These are phyloP conservation scores for Uropsilus gracilis DNA, from an alignment of 2,113 vertebrate species.

Conservation along the genomic window DNA sequence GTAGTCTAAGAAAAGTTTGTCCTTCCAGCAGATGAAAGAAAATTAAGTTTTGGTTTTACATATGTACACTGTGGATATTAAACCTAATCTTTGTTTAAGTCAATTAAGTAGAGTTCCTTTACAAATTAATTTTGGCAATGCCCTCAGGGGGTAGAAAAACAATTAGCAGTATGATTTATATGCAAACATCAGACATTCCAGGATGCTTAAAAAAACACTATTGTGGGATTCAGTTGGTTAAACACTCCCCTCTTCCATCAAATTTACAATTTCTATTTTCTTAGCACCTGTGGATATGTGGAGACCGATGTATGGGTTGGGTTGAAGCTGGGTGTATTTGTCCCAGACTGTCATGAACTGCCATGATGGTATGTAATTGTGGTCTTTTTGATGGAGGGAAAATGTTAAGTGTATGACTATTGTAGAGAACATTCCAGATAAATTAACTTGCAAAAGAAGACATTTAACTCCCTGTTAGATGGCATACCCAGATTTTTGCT, in stretches of 20 bases:
- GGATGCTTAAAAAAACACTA: constrained; percentile 40
- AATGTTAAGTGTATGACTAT: not conserved
- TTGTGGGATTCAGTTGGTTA: not conserved
- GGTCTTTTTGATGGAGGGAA: constrained; percentile 29
- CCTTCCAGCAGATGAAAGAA: not conserved
- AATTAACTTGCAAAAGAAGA: constrained; percentile 46
- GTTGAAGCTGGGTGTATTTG: not conserved
- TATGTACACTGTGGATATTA: not conserved
- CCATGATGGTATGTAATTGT: constrained; percentile 45
- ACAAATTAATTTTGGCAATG: constrained; percentile 9
- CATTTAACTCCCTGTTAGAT: constrained; percentile 44
- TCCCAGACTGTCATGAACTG: constrained; percentile 31
- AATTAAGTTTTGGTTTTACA: not conserved
- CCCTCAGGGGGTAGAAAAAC: not conserved
- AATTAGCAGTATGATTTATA: constrained; percentile 44
- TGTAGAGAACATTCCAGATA: constrained; percentile 57
- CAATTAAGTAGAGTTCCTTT: not conserved
- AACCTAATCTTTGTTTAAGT: not conserved
- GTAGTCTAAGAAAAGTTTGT: not conserved
- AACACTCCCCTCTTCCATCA: not conserved
- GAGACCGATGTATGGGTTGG: not conserved
- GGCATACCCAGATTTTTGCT: constrained; percentile 15
- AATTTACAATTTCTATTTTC: not conserved
- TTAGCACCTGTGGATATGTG: not conserved
- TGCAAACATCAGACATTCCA: constrained; percentile 10